phyloP scores from a whole-genome alignment of 53 echinoderm and acorn worm genomes.

The Henricia sp. region DNA sequence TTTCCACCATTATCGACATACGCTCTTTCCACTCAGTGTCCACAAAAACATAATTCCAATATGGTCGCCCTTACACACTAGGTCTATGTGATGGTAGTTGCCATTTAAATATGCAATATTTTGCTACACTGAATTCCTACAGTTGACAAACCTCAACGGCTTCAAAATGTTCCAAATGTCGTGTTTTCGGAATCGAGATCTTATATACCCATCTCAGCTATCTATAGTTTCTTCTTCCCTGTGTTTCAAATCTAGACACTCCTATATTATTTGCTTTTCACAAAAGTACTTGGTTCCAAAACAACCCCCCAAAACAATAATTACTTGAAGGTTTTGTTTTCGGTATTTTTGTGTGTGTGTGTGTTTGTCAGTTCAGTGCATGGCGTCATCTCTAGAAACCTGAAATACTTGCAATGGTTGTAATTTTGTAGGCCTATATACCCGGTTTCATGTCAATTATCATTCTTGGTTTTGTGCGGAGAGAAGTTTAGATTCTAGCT shows the following conservation, averaged over 20 bases:
- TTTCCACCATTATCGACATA: too few species aligned
- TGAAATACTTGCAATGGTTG: slow-evolving; percentile 7
- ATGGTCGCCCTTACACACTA: too few species aligned
- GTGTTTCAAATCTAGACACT: background rate
- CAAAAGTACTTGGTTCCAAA: background rate
- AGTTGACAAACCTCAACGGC: too few species aligned
- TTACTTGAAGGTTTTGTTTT: slow-evolving; percentile 61
- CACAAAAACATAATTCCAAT: too few species aligned
- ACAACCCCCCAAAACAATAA: slow-evolving; percentile 37
- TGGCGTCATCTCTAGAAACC: slow-evolving; percentile 35
- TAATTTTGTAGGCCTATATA: too few species aligned
- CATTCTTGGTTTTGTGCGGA: background rate
- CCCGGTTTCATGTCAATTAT: slow-evolving; percentile 33
- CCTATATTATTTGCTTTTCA: slow-evolving; percentile 22
- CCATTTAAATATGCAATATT: too few species aligned
- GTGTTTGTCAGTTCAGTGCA: background rate
- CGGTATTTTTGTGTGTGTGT: slow-evolving; percentile 42
- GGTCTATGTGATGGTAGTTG: too few species aligned
- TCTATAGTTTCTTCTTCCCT: background rate
- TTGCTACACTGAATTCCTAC: too few species aligned
- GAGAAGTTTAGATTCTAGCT: slow-evolving; percentile 16
- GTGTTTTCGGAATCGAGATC: background rate
- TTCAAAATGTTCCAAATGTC: too few species aligned
- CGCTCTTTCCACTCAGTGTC: too few species aligned
- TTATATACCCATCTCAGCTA: slow-evolving; percentile 14